Conservation (phyloP, 2,797 vertebrate genomes). For the Danio tinwini region DNA sequence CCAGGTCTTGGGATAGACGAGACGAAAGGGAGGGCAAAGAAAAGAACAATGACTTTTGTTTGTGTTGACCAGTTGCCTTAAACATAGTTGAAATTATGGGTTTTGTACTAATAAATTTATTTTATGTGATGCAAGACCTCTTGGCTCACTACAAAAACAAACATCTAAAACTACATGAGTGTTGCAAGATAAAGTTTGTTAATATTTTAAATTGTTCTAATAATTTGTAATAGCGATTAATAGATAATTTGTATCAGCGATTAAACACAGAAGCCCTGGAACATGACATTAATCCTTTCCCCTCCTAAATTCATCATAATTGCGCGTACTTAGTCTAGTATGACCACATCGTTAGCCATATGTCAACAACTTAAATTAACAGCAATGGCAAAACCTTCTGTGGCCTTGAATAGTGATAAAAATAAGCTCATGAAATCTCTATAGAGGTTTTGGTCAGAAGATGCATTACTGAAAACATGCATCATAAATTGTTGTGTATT, state of each 20-base stretch:
- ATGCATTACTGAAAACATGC: constrained; percentile 32
- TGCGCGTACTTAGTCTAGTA: constrained; percentile 4
- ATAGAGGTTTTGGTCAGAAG: constrained; percentile 33
- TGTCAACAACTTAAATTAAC: constrained; percentile 18
- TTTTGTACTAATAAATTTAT: neutral
- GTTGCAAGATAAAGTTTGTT: neutral
- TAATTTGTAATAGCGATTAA: constrained; percentile 1
- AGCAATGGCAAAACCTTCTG: neutral
- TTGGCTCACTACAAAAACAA: neutral
- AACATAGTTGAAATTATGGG: neutral
- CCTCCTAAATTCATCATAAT: neutral
- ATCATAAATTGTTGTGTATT: constrained; percentile 35
- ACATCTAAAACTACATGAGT: neutral
- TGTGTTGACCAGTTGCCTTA: constrained; percentile 23
- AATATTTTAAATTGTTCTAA: neutral
- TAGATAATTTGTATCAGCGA: too few species aligned
- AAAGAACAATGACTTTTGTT: constrained; percentile 33
- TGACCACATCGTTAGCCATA: constrained; percentile 15
- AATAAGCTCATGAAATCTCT: neutral
- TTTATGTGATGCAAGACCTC: neutral
- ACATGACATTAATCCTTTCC: neutral
- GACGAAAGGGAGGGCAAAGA: constrained; percentile 55
- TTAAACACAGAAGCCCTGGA: neutral
- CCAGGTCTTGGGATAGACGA: constrained; percentile 76
- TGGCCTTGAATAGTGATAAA: constrained; percentile 16